Percentiles rank a stretch among this genome's conserved stretches.
These are phyloP conservation scores for Siphamia tubifer DNA, from an alignment of 2,113 vertebrate species.

Conservation along the genomic window DNA sequence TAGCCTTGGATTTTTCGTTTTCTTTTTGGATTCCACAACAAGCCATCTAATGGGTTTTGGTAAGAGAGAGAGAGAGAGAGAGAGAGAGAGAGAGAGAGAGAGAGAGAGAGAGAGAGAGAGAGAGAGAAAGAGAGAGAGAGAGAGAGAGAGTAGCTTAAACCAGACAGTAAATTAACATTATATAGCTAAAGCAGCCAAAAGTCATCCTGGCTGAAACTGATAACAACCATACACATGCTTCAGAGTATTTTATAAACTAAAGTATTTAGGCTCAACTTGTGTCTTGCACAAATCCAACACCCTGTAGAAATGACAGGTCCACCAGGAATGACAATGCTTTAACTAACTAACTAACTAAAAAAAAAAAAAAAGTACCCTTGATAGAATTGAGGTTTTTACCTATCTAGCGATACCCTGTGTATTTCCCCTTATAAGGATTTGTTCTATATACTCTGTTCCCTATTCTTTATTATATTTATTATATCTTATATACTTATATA, in stretches of 20 bases:
- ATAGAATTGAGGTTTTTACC: constrained; percentile 16
- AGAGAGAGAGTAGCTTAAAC: constrained; percentile 10
- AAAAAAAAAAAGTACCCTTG: background rate
- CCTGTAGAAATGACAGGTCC: background rate
- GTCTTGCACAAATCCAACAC: background rate
- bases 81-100: background rate
- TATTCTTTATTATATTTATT: too few species aligned
- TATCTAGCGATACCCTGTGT: constrained; percentile 13
- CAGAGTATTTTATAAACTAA: background rate
- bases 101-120: background rate
- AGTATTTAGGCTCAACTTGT: background rate
- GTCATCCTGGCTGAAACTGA: constrained; percentile 31
- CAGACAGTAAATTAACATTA: constrained; percentile 28
- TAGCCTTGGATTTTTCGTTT: constrained; percentile 47
- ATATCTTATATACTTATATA: too few species aligned
- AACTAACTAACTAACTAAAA: too few species aligned
- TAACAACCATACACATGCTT: background rate
- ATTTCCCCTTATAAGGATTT: constrained; percentile 25
- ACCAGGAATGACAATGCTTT: background rate
- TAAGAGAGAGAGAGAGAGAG: background rate
- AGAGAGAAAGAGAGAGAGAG: background rate
- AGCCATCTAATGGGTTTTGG: constrained; percentile 45
- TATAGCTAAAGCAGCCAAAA: constrained; percentile 8
- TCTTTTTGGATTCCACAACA: constrained; percentile 35
- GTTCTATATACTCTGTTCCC: constrained; percentile 23